These are phyloP conservation scores for Spisula solida DNA, from an alignment of 2,888 invertebrate species.

Conservation along the genomic window DNA sequence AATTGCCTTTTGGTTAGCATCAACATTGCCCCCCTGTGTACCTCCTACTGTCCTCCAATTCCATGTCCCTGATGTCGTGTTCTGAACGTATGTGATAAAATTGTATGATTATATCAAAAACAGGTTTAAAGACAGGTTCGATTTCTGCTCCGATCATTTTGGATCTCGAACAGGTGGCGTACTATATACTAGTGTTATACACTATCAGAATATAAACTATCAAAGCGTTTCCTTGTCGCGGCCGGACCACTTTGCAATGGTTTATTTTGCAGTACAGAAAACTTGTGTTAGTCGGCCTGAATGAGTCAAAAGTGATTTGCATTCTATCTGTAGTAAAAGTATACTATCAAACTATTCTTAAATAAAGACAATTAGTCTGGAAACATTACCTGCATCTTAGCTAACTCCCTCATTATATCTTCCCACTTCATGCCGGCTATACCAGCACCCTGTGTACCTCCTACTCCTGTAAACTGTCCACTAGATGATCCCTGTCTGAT, in stretches of 20 bases:
- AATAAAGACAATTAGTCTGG: too few species aligned
- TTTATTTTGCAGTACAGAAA: too few species aligned
- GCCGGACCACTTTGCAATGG: too few species aligned
- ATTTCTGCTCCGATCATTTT: neutral
- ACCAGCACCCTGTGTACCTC: neutral
- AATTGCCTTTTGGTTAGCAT: constrained; percentile 48
- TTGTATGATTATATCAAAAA: neutral
- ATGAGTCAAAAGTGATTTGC: too few species aligned
- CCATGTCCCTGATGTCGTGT: constrained; percentile 52
- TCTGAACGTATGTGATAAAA: too few species aligned
- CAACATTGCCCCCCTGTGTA: constrained; percentile 24
- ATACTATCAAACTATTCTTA: too few species aligned
- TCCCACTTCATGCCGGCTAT: constrained; percentile 48
- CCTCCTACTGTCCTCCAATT: constrained; percentile 41
- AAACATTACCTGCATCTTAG: constrained; percentile 41
- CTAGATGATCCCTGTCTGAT: neutral
- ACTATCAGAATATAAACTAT: too few species aligned
- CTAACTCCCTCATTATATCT: constrained; percentile 45
- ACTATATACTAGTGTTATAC: too few species aligned
- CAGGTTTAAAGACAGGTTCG: neutral
- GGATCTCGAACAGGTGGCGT: too few species aligned
- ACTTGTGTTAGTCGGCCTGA: too few species aligned
- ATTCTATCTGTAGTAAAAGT: too few species aligned
- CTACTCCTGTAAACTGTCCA: neutral
- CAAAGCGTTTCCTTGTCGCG: too few species aligned